Conservation (phyloP, 2,113 vertebrate species). For the Planiliza haematocheilus region DNA sequence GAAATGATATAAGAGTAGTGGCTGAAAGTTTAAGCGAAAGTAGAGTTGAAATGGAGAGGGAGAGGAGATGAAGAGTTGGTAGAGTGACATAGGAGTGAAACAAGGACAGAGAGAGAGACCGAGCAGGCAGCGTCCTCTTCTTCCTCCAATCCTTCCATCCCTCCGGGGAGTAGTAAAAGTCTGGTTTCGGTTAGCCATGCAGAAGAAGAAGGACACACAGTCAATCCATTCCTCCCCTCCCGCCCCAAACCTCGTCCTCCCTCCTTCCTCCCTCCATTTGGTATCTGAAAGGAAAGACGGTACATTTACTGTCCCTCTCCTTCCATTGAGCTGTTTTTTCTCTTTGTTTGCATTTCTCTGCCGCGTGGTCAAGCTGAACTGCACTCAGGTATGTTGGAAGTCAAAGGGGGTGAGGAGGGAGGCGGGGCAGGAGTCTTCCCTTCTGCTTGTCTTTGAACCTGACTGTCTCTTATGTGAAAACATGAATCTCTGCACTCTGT, state of each 20-base stretch:
- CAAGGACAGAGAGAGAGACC: conserved; percentile 2
- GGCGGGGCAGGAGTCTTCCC: background rate
- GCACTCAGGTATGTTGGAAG: conserved; percentile 52
- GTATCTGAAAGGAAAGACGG: conserved; percentile 21
- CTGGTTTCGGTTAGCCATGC: conserved; percentile 61
- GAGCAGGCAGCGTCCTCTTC: background rate
- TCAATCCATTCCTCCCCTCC: conserved; percentile 45
- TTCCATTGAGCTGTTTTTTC: conserved; percentile 6
- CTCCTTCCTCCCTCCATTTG: conserved; percentile 42
- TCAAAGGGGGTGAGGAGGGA: background rate
- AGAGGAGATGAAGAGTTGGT: background rate
- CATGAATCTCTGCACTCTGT: conserved; percentile 3
- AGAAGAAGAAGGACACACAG: conserved; percentile 46
- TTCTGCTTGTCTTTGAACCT: background rate
- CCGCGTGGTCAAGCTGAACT: conserved; percentile 13
- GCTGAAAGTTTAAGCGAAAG: background rate
- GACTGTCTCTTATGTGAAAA: background rate
- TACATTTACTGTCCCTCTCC: conserved; percentile 21
- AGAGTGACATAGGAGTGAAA: conserved; percentile 13
- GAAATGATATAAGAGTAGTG: conserved; percentile 12
- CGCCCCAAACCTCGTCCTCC: conserved; percentile 16
- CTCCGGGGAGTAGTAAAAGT: conserved; percentile 35
- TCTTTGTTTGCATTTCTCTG: conserved; percentile 12
- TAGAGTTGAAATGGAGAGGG: background rate
- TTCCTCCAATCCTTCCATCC: conserved; percentile 6